Evolutionary conservation across 2,888 invertebrate species (phyloP), one percentile per base, ranked within the genome.

Genomic region (Pheosia tremula): DNA sequence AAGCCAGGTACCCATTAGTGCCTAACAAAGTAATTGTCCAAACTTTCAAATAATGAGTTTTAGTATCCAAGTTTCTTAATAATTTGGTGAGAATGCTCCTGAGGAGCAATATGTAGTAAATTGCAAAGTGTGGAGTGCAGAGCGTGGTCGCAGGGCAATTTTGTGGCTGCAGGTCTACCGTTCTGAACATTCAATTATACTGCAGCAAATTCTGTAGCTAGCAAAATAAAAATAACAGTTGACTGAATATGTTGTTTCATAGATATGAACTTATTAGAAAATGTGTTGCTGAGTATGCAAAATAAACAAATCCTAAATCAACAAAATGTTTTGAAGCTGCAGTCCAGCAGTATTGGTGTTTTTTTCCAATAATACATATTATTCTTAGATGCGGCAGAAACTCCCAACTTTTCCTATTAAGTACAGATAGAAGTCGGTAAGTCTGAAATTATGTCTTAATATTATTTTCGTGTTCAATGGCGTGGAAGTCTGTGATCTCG

Each of bases 31-130:
- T 59, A 24, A 11, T 59, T 24, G 10, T 56, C n/a, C 8, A 3
- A 61, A 49, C 41, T 62, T 57, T 38, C 4, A 58, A 53, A 61
- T 58, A 4, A 24, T 41, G 5, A 2, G 52, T 62, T 45, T 49
- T 41, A 63, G 61, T 63, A 45, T 45, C 36, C 68, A 68, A 68
- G 57, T 68, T 71, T 45, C 47, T 37, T 24, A 41, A 37, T 54
- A 50, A 56, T 59, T 71, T 49, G 52, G 50, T 64, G 61, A n/a
- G 39, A 63, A 60, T 58, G 60, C 59, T 62, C 59, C 24, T 9
- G 36, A 3, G 8, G 61, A 68, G 61, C 63, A 67, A 67, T 63
- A 72, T 72, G 54, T 61, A 61, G 47, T 57, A 38, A 64, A 59
- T 9, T 63, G 36, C 36, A 36, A 53, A 37, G 37, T 53, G 49